Conservation (phyloP, 1,140 invertebrate species). For the Meteorus sp. region DNA sequence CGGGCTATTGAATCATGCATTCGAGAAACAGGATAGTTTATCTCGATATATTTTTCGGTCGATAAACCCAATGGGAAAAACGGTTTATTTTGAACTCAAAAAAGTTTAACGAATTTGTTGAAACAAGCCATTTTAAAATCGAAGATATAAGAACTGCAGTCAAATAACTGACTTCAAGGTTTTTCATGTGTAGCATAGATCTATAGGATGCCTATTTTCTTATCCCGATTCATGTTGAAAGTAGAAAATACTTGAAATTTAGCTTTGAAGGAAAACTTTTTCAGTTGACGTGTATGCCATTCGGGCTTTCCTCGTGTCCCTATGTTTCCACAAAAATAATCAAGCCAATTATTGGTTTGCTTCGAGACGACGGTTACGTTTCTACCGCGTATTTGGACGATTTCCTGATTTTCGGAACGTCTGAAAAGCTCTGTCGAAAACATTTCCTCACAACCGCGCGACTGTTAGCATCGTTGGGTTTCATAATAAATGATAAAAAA, state of each 20-base stretch:
- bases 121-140: neutral
- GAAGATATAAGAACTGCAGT: neutral
- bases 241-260: neutral
- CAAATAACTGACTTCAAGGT: neutral
- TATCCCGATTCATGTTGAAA: neutral
- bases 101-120: neutral
- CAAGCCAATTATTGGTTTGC: neutral
- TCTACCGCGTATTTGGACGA: neutral
- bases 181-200: neutral
- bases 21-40: neutral
- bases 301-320: neutral
- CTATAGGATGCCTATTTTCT: conserved; percentile 1
- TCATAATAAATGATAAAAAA: neutral
- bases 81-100: neutral
- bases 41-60: neutral
- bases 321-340: too few species aligned
- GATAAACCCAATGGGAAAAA: neutral
- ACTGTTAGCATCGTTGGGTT: neutral
- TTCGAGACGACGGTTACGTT: neutral
- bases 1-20: neutral
- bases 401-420: neutral
- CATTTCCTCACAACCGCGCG: neutral
- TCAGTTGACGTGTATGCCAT: neutral
- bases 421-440: neutral
- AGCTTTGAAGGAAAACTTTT: neutral